These are phyloP conservation scores for Garra rufa DNA, from an alignment of 2,113 vertebrate genomes.

Conservation along the genomic window DNA sequence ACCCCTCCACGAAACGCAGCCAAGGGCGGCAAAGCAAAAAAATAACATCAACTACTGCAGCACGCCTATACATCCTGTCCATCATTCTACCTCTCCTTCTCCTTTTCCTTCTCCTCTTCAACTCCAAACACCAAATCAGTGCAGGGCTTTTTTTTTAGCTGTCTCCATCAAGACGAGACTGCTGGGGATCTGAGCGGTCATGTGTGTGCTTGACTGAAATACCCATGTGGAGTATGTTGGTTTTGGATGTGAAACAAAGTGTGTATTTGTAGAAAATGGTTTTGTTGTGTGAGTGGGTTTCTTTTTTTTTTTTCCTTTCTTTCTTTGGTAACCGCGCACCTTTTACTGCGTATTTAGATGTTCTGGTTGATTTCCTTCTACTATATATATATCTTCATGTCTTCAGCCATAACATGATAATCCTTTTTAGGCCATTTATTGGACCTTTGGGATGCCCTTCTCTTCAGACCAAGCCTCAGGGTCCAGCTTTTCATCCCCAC, in stretches of 20 bases:
- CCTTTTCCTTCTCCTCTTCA: constrained; percentile 73
- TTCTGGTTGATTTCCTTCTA: constrained; percentile 30
- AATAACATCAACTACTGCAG: constrained; percentile 76
- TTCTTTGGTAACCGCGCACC: not conserved
- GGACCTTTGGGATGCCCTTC: constrained; percentile 45
- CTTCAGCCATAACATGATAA: constrained; percentile 38
- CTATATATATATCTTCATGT: constrained; percentile 9
- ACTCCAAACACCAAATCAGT: constrained; percentile 79
- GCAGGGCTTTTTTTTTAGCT: constrained; percentile 74
- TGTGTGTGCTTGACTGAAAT: constrained; percentile 17
- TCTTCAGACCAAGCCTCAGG: constrained; percentile 51
- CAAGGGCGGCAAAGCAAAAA: constrained; percentile 85
- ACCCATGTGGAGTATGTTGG: constrained; percentile 27
- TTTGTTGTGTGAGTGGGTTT: constrained; percentile 10
- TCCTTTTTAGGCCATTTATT: constrained; percentile 46
- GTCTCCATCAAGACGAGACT: constrained; percentile 76
- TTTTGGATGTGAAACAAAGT: constrained; percentile 54
- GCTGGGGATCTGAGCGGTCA: constrained; percentile 62
- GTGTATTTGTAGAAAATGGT: not conserved
- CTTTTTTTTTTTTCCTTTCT: not conserved
- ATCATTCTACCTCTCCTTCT: constrained; percentile 65
- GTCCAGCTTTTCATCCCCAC: constrained; percentile 39
- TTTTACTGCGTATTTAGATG: constrained; percentile 27
- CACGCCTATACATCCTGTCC: constrained; percentile 63
- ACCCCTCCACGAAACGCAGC: constrained; percentile 90